These are phyloP conservation scores for Tuta absoluta DNA, from an alignment of 2,888 invertebrate species.

Conservation along the genomic window DNA sequence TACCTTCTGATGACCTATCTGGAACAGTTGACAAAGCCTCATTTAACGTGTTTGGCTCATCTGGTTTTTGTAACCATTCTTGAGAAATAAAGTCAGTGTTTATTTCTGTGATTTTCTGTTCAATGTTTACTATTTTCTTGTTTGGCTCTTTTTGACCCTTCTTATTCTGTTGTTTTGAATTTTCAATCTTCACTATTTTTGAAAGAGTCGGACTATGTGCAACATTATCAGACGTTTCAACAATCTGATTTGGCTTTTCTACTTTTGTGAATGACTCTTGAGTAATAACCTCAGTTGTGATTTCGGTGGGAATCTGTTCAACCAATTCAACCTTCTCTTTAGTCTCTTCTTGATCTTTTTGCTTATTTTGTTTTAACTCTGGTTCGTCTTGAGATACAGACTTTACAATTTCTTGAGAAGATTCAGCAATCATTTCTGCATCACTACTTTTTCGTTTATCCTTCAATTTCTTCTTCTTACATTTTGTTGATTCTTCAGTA, in stretches of 20 bases:
- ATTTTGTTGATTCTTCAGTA: constrained; percentile 39
- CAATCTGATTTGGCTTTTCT: neutral
- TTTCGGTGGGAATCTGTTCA: neutral
- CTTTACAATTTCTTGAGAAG: constrained; percentile 23
- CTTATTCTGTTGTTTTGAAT: constrained; percentile 38
- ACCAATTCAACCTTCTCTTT: neutral
- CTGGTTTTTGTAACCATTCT: neutral
- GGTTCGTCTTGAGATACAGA: neutral
- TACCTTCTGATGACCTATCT: neutral
- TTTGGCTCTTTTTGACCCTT: constrained; percentile 40
- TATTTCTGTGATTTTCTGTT: neutral
- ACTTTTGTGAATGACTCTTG: neutral
- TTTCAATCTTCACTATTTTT: neutral
- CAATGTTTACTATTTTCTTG: constrained; percentile 22
- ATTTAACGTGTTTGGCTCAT: neutral
- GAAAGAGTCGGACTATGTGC: neutral
- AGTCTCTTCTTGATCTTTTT: constrained; percentile 39
- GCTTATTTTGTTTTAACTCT: neutral
- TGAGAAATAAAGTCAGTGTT: constrained; percentile 14
- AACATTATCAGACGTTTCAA: neutral
- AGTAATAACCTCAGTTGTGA: neutral
- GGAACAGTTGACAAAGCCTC: neutral
- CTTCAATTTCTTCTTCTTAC: constrained; percentile 54
- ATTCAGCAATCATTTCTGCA: constrained; percentile 36
- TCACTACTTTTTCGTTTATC: constrained; percentile 35